phyloP scores from a whole-genome alignment of 2,888 invertebrate species.

The Habroteleia sp. region DNA sequence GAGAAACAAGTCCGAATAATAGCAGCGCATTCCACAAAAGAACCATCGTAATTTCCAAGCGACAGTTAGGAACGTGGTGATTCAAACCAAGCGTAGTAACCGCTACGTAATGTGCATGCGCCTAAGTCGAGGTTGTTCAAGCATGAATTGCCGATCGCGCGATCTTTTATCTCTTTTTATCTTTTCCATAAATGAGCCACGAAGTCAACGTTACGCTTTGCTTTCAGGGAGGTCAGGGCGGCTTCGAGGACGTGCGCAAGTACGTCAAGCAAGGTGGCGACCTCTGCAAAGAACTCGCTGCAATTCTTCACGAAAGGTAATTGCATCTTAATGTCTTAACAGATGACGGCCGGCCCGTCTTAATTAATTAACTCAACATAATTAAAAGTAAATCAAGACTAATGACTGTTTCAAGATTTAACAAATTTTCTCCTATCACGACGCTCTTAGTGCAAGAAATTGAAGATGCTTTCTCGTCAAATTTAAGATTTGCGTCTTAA shows the following conservation, averaged over 20 bases:
- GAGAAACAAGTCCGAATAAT: conserved; percentile 3
- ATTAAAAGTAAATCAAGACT: conserved; percentile 6
- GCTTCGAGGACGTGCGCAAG: conserved; percentile 95
- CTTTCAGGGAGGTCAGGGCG: conserved; percentile 92
- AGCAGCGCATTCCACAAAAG: conserved; percentile 23
- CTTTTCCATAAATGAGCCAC: no score
- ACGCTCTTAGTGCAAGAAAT: no score
- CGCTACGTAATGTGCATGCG: conserved; percentile 64
- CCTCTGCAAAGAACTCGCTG: conserved; percentile 94
- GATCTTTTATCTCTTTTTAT: conserved; percentile 1
- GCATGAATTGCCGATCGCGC: conserved; percentile 38
- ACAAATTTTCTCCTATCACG: no score
- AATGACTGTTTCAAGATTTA: no score
- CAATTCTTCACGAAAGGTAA: conserved; percentile 95
- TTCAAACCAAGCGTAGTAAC: conserved; percentile 69
- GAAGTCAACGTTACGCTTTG: conserved; percentile 62
- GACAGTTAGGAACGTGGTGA: conserved; percentile 54
- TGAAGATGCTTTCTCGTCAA: no score
- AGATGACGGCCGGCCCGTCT: no score
- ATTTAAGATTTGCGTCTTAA: no score
- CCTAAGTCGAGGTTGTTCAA: conserved; percentile 55
- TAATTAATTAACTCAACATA: no score
- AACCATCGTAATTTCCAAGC: conserved; percentile 25
- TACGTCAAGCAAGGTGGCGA: conserved; percentile 97
- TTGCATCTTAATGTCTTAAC: no score